phyloP scores from a whole-genome alignment of 2,888 invertebrate genomes.

The Drosophila vallismaia region DNA sequence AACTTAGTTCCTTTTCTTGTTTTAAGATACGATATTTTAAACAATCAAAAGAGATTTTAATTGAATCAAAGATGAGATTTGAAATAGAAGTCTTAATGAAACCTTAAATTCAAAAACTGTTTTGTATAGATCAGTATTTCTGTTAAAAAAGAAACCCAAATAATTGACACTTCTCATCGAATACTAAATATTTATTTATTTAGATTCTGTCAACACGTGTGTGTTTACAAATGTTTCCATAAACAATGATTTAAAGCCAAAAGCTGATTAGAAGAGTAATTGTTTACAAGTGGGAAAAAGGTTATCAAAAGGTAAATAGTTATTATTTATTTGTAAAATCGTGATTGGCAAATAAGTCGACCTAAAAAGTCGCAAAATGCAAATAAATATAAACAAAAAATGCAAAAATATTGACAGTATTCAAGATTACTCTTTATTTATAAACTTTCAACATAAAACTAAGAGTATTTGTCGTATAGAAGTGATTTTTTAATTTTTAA shows the following conservation, averaged over 20 bases:
- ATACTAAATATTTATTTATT: not conserved
- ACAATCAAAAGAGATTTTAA: not conserved
- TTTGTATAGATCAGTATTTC: too few relatives aligned
- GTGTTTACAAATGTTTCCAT: not conserved
- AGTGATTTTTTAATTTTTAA: not conserved
- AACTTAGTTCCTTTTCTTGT: not conserved
- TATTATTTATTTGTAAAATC: constrained; percentile 1
- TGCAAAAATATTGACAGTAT: not conserved
- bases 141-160: too few relatives aligned
- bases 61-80: not conserved
- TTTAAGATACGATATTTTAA: not conserved
- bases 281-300: not conserved
- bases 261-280: not conserved
- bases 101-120: too few relatives aligned
- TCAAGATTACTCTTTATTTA: not conserved
- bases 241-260: not conserved
- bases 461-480: not conserved
- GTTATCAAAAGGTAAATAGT: not conserved
- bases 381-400: not conserved
- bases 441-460: not conserved
- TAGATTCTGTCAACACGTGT: not conserved
- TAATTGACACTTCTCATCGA: not conserved
- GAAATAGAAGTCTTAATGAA: not conserved
- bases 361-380: not conserved
- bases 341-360: constrained; percentile 5